Percentiles rank a stretch among this genome's conserved stretches.
Evolutionary conservation across 2,888 invertebrate species (phyloP).

Genomic region (Nomada ruficornis): DNA sequence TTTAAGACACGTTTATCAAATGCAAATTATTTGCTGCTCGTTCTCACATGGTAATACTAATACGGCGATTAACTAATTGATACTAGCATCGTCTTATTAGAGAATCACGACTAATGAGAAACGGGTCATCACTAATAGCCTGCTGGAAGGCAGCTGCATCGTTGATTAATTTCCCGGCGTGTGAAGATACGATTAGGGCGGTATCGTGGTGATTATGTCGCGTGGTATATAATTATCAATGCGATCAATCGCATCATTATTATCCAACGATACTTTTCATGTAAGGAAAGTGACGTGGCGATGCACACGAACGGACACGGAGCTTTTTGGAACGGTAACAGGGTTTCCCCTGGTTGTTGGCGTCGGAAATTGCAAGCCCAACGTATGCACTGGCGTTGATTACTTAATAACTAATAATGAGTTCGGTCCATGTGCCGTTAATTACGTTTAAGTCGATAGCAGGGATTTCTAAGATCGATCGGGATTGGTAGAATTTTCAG

Average conservation of each 20-base stretch:
- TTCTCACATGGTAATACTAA: too few relatives aligned
- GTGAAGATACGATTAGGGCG: conserved; percentile 40
- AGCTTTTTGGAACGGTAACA: neutral
- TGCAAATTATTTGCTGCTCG: too few relatives aligned
- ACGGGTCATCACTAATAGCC: conserved; percentile 32
- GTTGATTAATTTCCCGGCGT: conserved; percentile 48
- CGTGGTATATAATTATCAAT: conserved; percentile 22
- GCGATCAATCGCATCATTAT: conserved; percentile 27
- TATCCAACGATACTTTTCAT: neutral
- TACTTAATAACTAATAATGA: conserved; percentile 47
- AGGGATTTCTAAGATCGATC: neutral
- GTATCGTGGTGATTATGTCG: conserved; percentile 32
- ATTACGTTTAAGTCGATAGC: conserved; percentile 33
- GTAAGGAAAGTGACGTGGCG: conserved; percentile 1
- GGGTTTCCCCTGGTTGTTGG: neutral
- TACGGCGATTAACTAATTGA: conserved; percentile 23
- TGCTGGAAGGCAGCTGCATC: conserved; percentile 23
- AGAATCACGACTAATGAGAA: conserved; percentile 35
- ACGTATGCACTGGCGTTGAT: conserved; percentile 25
- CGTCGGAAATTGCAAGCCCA: conserved; percentile 47
- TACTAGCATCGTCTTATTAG: conserved; percentile 14
- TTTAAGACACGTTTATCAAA: too few relatives aligned
- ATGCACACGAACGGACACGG: neutral
- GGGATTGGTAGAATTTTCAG: neutral
- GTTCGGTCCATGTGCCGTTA: conserved; percentile 16